phyloP scores from a whole-genome alignment of 1,140 invertebrate species.

The Trichonephila clavipes region DNA sequence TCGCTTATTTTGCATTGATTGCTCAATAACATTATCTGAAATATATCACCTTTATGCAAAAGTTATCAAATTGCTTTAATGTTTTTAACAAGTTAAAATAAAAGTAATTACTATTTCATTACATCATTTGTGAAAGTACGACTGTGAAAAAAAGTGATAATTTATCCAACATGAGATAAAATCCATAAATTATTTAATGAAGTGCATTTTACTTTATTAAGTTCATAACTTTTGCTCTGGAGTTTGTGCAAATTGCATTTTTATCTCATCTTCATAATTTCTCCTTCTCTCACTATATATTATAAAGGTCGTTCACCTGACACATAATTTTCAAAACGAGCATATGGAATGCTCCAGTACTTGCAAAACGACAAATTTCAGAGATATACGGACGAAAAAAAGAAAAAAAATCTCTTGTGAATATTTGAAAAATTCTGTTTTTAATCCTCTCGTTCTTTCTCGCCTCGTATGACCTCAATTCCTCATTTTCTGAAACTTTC shows the following conservation, averaged over 20 bases:
- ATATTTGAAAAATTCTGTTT: not conserved
- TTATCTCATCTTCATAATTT: constrained; percentile 25
- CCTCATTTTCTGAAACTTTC: not conserved
- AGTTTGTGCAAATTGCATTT: not conserved
- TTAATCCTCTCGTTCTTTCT: not conserved
- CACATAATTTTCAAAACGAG: constrained; percentile 35
- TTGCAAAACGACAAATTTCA: not conserved
- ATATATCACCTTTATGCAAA: no score
- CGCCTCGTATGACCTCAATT: not conserved
- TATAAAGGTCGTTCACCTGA: constrained; percentile 56
- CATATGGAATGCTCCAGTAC: constrained; percentile 46
- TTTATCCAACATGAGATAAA: no score
- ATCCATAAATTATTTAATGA: no score
- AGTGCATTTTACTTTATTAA: no score
- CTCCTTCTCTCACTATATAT: not conserved
- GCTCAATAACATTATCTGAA: no score
- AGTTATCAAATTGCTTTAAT: no score
- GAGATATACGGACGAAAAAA: not conserved
- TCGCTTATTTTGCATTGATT: no score
- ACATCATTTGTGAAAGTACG: no score
- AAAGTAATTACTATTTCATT: no score
- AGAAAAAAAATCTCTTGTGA: not conserved
- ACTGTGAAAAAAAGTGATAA: no score
- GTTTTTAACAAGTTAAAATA: no score
- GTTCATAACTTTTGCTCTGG: no score